These are phyloP conservation scores for Synergus umbraculus DNA, from an alignment of 2,888 invertebrate species.

Conservation along the genomic window DNA sequence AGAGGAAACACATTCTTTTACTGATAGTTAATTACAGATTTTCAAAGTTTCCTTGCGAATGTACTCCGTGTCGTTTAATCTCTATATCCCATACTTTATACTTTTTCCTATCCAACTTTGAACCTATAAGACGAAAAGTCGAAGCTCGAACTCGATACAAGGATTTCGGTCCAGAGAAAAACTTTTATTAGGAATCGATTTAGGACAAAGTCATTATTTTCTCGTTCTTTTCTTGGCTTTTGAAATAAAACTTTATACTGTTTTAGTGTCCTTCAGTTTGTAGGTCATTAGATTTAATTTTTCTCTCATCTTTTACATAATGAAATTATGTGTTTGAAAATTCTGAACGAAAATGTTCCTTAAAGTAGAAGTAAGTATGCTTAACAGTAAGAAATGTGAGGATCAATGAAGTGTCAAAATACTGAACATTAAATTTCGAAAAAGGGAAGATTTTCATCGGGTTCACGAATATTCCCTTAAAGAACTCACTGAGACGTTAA, in stretches of 20 bases:
- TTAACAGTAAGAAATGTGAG: not conserved
- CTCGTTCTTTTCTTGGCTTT: slow-evolving; percentile 14
- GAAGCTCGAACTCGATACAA: slow-evolving; percentile 26
- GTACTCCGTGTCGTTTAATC: slow-evolving; percentile 14
- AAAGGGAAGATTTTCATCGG: not conserved
- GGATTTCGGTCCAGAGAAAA: slow-evolving; percentile 16
- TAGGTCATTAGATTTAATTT: not conserved
- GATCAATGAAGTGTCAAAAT: not conserved
- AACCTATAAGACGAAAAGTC: slow-evolving; percentile 13
- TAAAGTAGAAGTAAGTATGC: no score
- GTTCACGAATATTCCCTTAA: not conserved
- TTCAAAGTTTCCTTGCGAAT: not conserved
- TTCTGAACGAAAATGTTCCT: no score
- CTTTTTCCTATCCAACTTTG: slow-evolving; percentile 20
- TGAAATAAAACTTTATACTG: slow-evolving; percentile 37
- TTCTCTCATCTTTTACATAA: not conserved
- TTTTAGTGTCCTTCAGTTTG: not conserved
- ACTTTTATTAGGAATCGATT: slow-evolving; percentile 44
- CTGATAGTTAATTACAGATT: not conserved
- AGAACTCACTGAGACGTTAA: slow-evolving; percentile 12
- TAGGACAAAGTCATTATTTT: slow-evolving; percentile 30
- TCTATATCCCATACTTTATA: not conserved
- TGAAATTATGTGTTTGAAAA: not conserved
- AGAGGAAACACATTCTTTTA: not conserved
- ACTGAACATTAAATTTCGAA: not conserved